Conservation (phyloP, 2,888 invertebrate species). For the Yponomeuta cagnagella region DNA sequence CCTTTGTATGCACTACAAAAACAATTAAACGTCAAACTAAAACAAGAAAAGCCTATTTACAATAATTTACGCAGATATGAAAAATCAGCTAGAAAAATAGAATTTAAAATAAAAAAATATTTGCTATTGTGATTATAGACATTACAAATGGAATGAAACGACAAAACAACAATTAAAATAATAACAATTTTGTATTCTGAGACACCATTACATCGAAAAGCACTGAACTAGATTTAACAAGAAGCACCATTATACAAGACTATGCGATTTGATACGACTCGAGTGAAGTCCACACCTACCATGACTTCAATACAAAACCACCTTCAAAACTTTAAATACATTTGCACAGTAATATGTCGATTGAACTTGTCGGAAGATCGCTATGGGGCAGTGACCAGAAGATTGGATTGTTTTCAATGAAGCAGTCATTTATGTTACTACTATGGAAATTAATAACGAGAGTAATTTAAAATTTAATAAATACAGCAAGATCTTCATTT, state of each 20-base stretch:
- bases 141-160: conserved; percentile 13
- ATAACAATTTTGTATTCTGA: neutral
- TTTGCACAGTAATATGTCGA: neutral
- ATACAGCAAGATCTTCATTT: too few species aligned
- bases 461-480: neutral
- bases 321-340: neutral
- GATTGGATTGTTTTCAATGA: neutral
- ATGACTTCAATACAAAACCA: neutral
- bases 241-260: conserved; percentile 9
- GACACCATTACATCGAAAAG: conserved; percentile 3
- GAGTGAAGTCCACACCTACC: neutral
- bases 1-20: neutral
- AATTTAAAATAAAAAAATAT: conserved; percentile 10
- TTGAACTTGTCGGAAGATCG: neutral
- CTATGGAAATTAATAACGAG: neutral
- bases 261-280: neutral
- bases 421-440: neutral
- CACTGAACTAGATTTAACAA: neutral
- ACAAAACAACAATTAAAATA: neutral
- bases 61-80: neutral
- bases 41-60: neutral
- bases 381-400: neutral
- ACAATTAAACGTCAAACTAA: neutral
- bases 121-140: conserved; percentile 1
- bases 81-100: conserved; percentile 3